Evolutionary conservation across 92 coral and sea anemone species (phyloP), one percentile per base, ranked within the genome.

Genomic region (Nematostella vectensis): DNA sequence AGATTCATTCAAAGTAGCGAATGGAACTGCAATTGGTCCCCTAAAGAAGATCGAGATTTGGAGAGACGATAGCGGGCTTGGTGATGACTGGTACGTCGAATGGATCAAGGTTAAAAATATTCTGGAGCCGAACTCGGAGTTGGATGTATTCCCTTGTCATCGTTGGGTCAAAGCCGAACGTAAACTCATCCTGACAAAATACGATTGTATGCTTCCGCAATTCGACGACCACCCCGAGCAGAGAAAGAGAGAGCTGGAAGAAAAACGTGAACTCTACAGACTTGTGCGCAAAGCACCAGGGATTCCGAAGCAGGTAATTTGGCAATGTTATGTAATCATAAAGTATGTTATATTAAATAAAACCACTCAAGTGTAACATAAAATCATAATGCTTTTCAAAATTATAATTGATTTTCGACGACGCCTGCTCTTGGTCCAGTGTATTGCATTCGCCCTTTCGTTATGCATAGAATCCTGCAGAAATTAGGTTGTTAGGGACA

Each of bases 1-100:
- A 8, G 99, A 93, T 54, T 70, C 53, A 23, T 93, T 93, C 54
- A 93, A 86, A 62, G 79, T 93, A 30, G 80, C 77, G 15, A 79
- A 65, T 44, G 84, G 80, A 24, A 60, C 87, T 0, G 71, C 72
- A 1, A 85, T 88, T 4, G 96, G 99, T 2, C 74, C 84, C 15
- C 31, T 93, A 55, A 67, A 72, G 55, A 79, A 66, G 48, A 51
- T 89, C 12, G 97, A 89, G 70, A 50, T 93, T 22, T 93, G 99
- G 99, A 81, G 99, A 1, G 99, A 93, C 43, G 86, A 83, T 17
- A 74, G 87, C 23, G 96, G 99, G 8, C 38, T 86, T 11, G 87
- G 89, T 2, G 96, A 93, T 39, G 94, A 84, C 58, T 93, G 99
- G 99, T 82, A 47, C 59, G 96, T 93, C 6, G 82, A 86, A 54